phyloP scores from a whole-genome alignment of 2,113 vertebrate genomes.

The Synchiropus splendidus region DNA sequence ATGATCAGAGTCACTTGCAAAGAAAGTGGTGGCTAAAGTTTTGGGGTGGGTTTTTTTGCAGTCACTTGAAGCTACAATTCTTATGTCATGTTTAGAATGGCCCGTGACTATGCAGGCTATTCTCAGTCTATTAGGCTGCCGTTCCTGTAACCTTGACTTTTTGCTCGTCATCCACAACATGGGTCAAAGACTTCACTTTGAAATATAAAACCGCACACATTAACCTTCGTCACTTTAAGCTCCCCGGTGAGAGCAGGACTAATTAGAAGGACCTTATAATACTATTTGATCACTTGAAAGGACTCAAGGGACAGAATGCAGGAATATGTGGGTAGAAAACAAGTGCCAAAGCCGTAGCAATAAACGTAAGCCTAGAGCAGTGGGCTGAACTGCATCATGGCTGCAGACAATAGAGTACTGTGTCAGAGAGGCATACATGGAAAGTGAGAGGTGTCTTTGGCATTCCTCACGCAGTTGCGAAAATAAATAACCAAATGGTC shows the following conservation, averaged over 20 bases:
- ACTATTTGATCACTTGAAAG: too few species aligned
- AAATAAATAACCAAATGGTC: constrained; percentile 38
- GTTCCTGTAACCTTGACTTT: too few species aligned
- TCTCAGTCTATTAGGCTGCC: too few species aligned
- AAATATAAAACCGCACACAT: constrained; percentile 14
- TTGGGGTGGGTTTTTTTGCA: too few species aligned
- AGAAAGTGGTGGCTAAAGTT: too few species aligned
- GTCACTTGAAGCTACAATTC: too few species aligned
- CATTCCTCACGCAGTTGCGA: constrained; percentile 25
- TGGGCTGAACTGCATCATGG: constrained; percentile 17
- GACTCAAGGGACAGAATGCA: not conserved
- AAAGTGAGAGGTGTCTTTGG: constrained; percentile 18
- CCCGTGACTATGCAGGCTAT: too few species aligned
- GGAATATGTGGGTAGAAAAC: not conserved
- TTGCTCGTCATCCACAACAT: too few species aligned
- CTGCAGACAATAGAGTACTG: constrained; percentile 36
- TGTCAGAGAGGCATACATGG: constrained; percentile 13
- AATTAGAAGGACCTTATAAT: constrained; percentile 8
- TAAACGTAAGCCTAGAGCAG: constrained; percentile 21
- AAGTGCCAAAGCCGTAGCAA: constrained; percentile 2
- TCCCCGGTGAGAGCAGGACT: too few species aligned
- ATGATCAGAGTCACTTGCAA: too few species aligned
- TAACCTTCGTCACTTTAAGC: too few species aligned
- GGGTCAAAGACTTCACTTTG: constrained; percentile 7
- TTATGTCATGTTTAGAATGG: too few species aligned